Percentiles rank a stretch among this genome's conserved stretches.
Conservation (phyloP, 1,140 invertebrate genomes). For the Anthonomus grandis region DNA sequence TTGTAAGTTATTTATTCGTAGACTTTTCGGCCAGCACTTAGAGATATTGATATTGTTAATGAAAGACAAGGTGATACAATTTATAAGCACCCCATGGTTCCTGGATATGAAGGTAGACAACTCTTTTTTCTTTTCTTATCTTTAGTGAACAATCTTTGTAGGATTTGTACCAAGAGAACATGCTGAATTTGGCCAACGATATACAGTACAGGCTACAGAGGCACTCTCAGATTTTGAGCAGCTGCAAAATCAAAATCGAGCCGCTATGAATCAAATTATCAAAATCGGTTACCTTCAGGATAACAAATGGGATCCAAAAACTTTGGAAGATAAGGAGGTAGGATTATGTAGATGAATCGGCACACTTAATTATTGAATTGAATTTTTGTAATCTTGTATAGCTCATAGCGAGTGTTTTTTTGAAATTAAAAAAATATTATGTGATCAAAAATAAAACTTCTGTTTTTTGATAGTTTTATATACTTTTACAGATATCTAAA, state of each 20-base stretch:
- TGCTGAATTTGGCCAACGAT: constrained; percentile 61
- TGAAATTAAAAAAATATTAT: too few species aligned
- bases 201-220: constrained; percentile 62
- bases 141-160: constrained; percentile 36
- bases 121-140: background rate
- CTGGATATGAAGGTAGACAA: constrained; percentile 63
- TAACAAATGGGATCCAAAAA: constrained; percentile 55
- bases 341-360: constrained; percentile 26
- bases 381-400: too few species aligned
- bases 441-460: too few species aligned
- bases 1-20: constrained; percentile 31
- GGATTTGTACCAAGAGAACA: constrained; percentile 64
- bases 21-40: constrained; percentile 57
- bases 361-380: too few species aligned
- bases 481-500: too few species aligned
- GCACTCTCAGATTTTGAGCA: constrained; percentile 65
- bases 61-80: constrained; percentile 60
- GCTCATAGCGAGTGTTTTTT: too few species aligned
- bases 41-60: constrained; percentile 61
- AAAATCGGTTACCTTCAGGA: constrained; percentile 56
- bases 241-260: constrained; percentile 55
- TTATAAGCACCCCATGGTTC: constrained; percentile 66
- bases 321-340: constrained; percentile 61
- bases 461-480: too few species aligned
- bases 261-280: constrained; percentile 53